phyloP scores from a whole-genome alignment of 2,797 vertebrate species.

The Cyprinella venusta region DNA sequence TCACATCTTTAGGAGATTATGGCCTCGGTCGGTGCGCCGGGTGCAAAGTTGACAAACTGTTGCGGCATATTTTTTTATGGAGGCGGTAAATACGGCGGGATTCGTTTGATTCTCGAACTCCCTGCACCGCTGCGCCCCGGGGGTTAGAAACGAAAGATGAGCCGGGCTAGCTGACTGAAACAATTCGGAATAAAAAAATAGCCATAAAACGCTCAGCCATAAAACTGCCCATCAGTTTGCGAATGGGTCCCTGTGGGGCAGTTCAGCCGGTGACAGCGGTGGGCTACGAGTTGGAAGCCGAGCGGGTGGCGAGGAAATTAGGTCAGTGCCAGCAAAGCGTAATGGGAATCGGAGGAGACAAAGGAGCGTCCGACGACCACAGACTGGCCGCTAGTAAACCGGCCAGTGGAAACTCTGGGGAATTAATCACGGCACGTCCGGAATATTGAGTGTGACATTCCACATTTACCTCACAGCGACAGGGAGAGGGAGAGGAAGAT shows the following conservation, averaged over 20 bases:
- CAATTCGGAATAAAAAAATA: slow-evolving; percentile 56
- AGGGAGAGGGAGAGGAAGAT: slow-evolving; percentile 40
- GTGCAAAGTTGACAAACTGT: slow-evolving; percentile 76
- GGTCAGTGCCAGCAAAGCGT: slow-evolving; percentile 71
- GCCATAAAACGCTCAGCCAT: slow-evolving; percentile 70
- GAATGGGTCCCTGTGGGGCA: slow-evolving; percentile 56
- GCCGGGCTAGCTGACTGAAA: slow-evolving; percentile 66
- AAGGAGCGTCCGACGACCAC: slow-evolving; percentile 71
- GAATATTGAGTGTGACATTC: slow-evolving; percentile 77
- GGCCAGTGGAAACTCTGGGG: slow-evolving; percentile 66
- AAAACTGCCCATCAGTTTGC: slow-evolving; percentile 66
- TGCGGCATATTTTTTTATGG: slow-evolving; percentile 71
- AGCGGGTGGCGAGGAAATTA: slow-evolving; percentile 65
- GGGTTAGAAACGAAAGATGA: slow-evolving; percentile 72
- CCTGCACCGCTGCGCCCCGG: slow-evolving; percentile 57
- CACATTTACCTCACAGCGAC: slow-evolving; percentile 60
- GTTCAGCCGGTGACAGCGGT: slow-evolving; percentile 53
- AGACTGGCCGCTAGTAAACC: slow-evolving; percentile 76
- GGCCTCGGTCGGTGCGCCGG: slow-evolving; percentile 62
- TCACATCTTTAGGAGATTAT: slow-evolving; percentile 63
- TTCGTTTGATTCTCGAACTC: slow-evolving; percentile 61
- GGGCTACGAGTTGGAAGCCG: slow-evolving; percentile 53
- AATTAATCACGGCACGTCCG: slow-evolving; percentile 61
- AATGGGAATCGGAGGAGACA: slow-evolving; percentile 62
- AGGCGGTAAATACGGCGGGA: slow-evolving; percentile 65